These are phyloP conservation scores for Salvator merianae DNA, from an alignment of 2,113 vertebrate species.

Conservation along the genomic window DNA sequence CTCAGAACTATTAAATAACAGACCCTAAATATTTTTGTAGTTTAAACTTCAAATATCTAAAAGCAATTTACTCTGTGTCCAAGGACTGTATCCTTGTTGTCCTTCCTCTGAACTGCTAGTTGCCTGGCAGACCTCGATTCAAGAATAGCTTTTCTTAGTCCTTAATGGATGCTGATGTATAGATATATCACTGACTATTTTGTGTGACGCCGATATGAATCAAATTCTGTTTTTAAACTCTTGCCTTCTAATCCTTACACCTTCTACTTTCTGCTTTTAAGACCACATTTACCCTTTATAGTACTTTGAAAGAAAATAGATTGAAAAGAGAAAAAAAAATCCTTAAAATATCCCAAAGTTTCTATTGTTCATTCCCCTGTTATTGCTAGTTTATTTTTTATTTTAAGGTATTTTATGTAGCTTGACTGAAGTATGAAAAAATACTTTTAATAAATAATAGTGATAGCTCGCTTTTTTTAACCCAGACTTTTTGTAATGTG, in stretches of 20 bases:
- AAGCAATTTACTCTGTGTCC: no score
- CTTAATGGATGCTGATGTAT: no score
- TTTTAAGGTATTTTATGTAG: neutral
- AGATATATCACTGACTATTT: neutral
- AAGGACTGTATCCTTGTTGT: neutral
- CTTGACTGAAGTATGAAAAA: neutral
- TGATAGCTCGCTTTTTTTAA: neutral
- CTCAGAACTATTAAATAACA: neutral
- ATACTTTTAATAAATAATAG: neutral
- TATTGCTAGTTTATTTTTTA: neutral
- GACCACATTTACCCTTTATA: neutral
- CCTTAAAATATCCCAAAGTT: neutral
- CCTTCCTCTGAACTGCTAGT: no score
- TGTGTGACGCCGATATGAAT: neutral
- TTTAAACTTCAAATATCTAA: no score
- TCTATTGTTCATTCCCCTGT: neutral
- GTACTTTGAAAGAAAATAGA: neutral
- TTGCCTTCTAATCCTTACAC: neutral
- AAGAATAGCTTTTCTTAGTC: neutral
- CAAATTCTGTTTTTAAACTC: neutral
- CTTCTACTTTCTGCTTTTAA: neutral
- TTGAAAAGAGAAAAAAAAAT: neutral
- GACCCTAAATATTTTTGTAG: neutral
- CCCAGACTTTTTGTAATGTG: neutral
- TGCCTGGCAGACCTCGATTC: neutral